These are phyloP conservation scores for Vulpes lagopus DNA, from an alignment of 2,113 vertebrate genomes.

Conservation along the genomic window DNA sequence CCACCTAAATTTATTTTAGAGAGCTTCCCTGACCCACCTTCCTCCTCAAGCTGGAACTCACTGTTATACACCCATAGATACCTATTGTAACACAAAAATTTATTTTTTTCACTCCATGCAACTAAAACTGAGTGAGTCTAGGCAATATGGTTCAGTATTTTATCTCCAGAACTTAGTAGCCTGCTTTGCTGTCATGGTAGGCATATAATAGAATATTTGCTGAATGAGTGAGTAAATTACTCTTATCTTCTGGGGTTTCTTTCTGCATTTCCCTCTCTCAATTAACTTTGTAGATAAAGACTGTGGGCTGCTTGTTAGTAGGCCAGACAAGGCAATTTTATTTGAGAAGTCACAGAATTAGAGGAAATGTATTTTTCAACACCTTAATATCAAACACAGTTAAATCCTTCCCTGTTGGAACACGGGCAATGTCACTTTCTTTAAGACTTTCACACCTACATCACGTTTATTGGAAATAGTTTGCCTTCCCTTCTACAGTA, in stretches of 20 bases:
- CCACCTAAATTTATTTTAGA: background rate
- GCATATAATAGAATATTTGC: background rate
- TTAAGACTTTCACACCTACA: background rate
- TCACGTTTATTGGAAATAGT: constrained; percentile 10
- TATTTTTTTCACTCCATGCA: background rate
- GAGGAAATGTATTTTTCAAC: constrained; percentile 29
- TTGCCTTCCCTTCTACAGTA: constrained; percentile 45
- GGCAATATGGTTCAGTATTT: background rate
- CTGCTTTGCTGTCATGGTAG: background rate
- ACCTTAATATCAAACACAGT: constrained; percentile 10
- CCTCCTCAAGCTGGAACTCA: background rate
- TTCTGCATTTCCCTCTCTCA: background rate
- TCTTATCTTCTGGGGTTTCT: background rate
- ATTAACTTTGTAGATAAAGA: background rate
- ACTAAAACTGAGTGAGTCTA: background rate
- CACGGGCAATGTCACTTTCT: constrained; percentile 36
- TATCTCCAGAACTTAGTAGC: background rate
- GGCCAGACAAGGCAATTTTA: background rate
- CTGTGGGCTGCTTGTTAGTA: background rate
- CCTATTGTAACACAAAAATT: background rate
- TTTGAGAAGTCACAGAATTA: constrained; percentile 31
- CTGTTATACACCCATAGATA: background rate
- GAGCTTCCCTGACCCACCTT: background rate
- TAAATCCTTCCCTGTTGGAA: constrained; percentile 18
- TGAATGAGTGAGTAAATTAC: background rate